Evolutionary conservation across 1,140 invertebrate species (phyloP), one percentile per base, ranked within the genome.

Genomic region (Drosophila oshimai): DNA sequence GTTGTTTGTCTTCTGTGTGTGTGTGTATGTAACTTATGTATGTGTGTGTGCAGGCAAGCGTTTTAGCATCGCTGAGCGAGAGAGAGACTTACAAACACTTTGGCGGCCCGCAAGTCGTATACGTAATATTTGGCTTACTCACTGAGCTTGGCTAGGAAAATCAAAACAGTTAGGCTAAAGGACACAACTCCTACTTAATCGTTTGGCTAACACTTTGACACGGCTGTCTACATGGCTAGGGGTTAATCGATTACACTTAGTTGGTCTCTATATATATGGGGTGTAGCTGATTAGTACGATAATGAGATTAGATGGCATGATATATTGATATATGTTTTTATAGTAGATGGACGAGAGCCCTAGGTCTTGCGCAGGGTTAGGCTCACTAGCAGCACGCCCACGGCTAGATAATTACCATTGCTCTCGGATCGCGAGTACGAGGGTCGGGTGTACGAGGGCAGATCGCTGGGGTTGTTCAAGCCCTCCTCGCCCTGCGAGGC

Each of bases 331-430:
- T 24, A 31, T n/a, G 13, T 42, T 31, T 34, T 13, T n/a, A 7
- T 34, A 18, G n/a, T n/a, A 61, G 49, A 22, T 28, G 26, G 6
- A 39, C 45, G 49, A 39, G 31, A 5, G 37, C 44, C 50, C 44
- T 84, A 90, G 60, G 80, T 74, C 71, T 90, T 90, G 42, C 89
- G 84, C 64, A 90, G 68, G 53, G 89, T 90, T 47, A 90, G 62
- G 68, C 89, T 90, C 78, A 90, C 89, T 36, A 90, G 80, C 31
- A 90, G 69, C 20, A 90, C 89, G 74, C 89, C 89, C 54, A 90
- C 84, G 15, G 89, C 89, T 53, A 90, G 70, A 90, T 90, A 90
- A 90, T 90, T 90, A 90, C 89, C 89, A 75, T 90, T 90, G 87
- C 74, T 89, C 73, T 90, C 89, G 64, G 89, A 90, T 39, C 89